phyloP scores from a whole-genome alignment of 2,888 invertebrate species.

The Epinotia brunnichana region DNA sequence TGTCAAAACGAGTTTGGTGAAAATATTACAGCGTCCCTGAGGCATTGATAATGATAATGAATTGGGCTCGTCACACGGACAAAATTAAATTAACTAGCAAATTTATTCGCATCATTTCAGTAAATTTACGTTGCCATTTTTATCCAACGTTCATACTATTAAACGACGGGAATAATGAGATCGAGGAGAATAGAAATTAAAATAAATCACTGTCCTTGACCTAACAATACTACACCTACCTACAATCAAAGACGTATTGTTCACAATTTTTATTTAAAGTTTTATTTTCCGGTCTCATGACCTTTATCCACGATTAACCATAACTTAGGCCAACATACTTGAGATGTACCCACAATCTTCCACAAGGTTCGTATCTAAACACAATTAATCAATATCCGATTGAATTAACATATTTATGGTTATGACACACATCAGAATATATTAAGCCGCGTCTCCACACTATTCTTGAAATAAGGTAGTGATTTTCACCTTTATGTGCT shows the following conservation, averaged over 20 bases:
- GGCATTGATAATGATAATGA: conserved; percentile 59
- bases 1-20: conserved; percentile 51
- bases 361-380: conserved; percentile 39
- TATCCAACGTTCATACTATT: background rate
- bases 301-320: conserved; percentile 39
- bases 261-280: conserved; percentile 31
- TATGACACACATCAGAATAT: conserved; percentile 53
- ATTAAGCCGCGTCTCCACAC: conserved; percentile 50
- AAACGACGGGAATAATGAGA: conserved; percentile 9
- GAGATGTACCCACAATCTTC: conserved; percentile 39
- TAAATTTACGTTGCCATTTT: conserved; percentile 20
- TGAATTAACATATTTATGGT: conserved; percentile 57
- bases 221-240: conserved; percentile 8
- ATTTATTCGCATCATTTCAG: conserved; percentile 23
- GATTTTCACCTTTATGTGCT: conserved; percentile 18
- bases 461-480: conserved; percentile 27
- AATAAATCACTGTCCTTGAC: conserved; percentile 10
- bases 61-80: conserved; percentile 53
- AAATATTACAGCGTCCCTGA: conserved; percentile 46
- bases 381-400: conserved; percentile 49
- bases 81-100: conserved; percentile 32
- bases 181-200: background rate
- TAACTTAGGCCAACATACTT: conserved; percentile 33
- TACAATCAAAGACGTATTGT: conserved; percentile 31
- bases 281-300: conserved; percentile 27